A percentile compares a stretch with the other conserved stretches of the same genome.
These are phyloP conservation scores for Ichneumon xanthorius DNA, from an alignment of 2,888 invertebrate genomes.

Conservation along the genomic window DNA sequence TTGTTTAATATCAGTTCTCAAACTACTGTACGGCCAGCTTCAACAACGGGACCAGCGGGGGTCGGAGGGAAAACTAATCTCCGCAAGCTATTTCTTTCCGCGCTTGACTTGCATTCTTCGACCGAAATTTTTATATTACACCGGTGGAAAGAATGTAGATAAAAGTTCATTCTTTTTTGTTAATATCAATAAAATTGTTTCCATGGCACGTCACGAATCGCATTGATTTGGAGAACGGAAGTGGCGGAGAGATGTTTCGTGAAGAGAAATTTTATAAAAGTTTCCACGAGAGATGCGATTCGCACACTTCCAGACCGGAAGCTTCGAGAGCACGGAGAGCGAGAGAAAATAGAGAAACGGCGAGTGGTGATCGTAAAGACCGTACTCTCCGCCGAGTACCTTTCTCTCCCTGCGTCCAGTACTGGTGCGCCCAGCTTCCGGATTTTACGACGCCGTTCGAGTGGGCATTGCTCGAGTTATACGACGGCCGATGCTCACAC, in stretches of 20 bases:
- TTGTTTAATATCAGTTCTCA: slow-evolving; percentile 84
- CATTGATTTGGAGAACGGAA: background rate
- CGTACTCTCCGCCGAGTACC: slow-evolving; percentile 48
- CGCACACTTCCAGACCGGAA: slow-evolving; percentile 46
- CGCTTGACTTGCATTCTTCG: background rate
- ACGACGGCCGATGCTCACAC: slow-evolving; percentile 38
- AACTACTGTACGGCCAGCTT: slow-evolving; percentile 77
- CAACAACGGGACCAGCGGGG: slow-evolving; percentile 69
- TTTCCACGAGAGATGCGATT: slow-evolving; percentile 13
- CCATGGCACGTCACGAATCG: no score
- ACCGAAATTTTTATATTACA: slow-evolving; percentile 8
- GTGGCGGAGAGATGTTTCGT: background rate
- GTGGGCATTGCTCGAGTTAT: slow-evolving; percentile 44
- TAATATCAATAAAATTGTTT: background rate
- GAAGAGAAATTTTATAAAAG: background rate
- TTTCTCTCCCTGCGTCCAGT: slow-evolving; percentile 24
- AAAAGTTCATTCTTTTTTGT: background rate
- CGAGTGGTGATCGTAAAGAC: slow-evolving; percentile 59
- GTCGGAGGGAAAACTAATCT: slow-evolving; percentile 41
- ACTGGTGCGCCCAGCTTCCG: slow-evolving; percentile 53
- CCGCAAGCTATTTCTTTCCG: slow-evolving; percentile 25
- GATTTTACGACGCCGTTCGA: slow-evolving; percentile 61
- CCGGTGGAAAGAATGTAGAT: background rate
- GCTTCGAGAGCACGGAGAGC: slow-evolving; percentile 25
- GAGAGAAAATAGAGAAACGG: slow-evolving; percentile 56